phyloP scores from a whole-genome alignment of 2,797 vertebrate genomes.

The Scleropages formosus region DNA sequence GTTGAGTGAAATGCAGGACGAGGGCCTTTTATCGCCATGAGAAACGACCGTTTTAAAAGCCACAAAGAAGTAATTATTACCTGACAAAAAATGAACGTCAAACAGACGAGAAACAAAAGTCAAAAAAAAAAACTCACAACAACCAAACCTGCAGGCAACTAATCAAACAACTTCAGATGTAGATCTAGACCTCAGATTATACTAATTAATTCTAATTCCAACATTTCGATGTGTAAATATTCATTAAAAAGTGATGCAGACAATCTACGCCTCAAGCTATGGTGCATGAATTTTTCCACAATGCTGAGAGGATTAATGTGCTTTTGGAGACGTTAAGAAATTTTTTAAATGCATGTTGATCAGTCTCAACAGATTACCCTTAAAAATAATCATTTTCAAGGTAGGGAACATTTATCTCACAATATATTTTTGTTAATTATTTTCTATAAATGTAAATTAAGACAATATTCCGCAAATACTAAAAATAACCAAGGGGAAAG shows the following conservation, averaged over 20 bases:
- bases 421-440: not conserved
- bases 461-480: not conserved
- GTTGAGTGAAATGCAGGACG: too few species aligned
- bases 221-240: constrained; percentile 77
- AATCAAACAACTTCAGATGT: constrained; percentile 76
- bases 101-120: constrained; percentile 66
- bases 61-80: constrained; percentile 54
- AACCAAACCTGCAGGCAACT: constrained; percentile 72
- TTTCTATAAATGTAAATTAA: not conserved
- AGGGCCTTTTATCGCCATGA: constrained; percentile 16
- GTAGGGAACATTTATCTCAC: not conserved
- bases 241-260: constrained; percentile 69
- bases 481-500: not conserved
- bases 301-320: constrained; percentile 58
- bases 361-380: not conserved
- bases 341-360: not conserved
- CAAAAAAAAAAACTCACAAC: constrained; percentile 68
- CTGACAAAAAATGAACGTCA: constrained; percentile 55
- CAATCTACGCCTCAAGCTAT: constrained; percentile 67
- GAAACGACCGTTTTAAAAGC: constrained; percentile 55
- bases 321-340: constrained; percentile 54
- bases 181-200: constrained; percentile 72
- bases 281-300: constrained; percentile 46
- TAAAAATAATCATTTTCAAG: not conserved
- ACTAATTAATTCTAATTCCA: constrained; percentile 78